Evolutionary conservation across 2,113 vertebrate species (phyloP), one percentile per base, ranked within the genome.

Genomic region (Conger conger): DNA sequence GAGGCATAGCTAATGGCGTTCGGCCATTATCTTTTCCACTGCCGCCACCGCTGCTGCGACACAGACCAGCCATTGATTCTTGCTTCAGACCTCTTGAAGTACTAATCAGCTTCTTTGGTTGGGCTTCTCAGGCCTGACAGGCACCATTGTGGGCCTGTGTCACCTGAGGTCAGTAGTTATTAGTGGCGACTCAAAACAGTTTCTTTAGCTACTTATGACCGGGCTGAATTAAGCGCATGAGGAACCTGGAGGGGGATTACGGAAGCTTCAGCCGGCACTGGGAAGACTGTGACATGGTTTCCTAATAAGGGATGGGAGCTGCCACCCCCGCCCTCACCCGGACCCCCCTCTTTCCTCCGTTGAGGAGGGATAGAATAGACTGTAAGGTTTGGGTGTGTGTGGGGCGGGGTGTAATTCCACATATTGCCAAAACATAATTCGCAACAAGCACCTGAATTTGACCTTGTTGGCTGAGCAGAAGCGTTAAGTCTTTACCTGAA

Each of bases 101-200:
- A 95, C 96, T 97, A 97, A 97, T 98, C 97, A 97, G 97, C 95
- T 96, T 96, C 96, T 97, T 96, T 95, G 94, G 96, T 91, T 92
- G 94, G n/a, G 95, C 96, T 97, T 96, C 96, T 96, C 95, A 96
- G 95, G 89, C 92, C 94, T 95, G 94, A 95, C 95, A 95, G 95
- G 95, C 93, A n/a, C 97, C 95, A 97, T 98, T 99, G 98, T 97
- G 93, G 93, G 92, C 91, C 92, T 23, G 92, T 95, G 97, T 97
- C 96, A 96, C 95, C 96, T 91, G 94, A 95, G 98, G 97, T 98
- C 97, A 98, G 95, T 97, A 93, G 96, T 99, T 98, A 99, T 98
- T 99, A 98, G 96, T 95, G 91, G 94, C 92, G 87, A 96, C 96
- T 96, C 97, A 97, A 97, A 96, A 96, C 96, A 96, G 96, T 97